phyloP scores from a whole-genome alignment of 2,888 invertebrate genomes.

The Coleophora deauratella region DNA sequence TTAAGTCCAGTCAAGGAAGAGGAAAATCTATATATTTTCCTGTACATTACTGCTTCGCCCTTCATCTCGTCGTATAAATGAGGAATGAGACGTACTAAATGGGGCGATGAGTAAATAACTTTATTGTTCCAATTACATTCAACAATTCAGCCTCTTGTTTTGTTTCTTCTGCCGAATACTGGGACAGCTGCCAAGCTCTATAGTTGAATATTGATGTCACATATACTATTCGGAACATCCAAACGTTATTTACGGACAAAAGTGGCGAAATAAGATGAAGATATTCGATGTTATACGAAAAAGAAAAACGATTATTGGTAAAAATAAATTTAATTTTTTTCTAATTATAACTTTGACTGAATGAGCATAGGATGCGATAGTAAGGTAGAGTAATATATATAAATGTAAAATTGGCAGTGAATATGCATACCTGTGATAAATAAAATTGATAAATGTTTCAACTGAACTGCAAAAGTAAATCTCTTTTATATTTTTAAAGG shows the following conservation, averaged over 20 bases:
- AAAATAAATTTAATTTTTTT: constrained; percentile 6
- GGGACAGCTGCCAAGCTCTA: constrained; percentile 48
- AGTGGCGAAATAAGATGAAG: constrained; percentile 21
- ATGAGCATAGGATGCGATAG: too few relatives aligned
- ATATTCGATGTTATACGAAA: constrained; percentile 27
- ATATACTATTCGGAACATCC: constrained; percentile 26
- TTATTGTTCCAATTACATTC: constrained; percentile 34
- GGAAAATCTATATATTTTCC: too few relatives aligned
- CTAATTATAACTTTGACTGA: constrained; percentile 10
- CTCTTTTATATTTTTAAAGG: neutral
- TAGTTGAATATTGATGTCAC: constrained; percentile 40
- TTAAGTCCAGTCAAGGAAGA: too few relatives aligned
- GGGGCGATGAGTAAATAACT: constrained; percentile 26
- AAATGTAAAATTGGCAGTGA: neutral
- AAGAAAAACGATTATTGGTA: constrained; percentile 21
- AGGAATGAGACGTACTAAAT: neutral
- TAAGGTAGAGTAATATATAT: too few relatives aligned
- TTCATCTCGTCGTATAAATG: too few relatives aligned
- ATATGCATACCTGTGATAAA: neutral
- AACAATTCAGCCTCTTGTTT: constrained; percentile 29
- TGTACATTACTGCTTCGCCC: too few relatives aligned
- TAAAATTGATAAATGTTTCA: too few relatives aligned
- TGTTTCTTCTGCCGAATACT: constrained; percentile 45
- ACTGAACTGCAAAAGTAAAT: too few relatives aligned
- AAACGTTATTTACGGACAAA: constrained; percentile 28